phyloP scores from a whole-genome alignment of 2,113 vertebrate species.

The Oxygymnocypris stewartii region DNA sequence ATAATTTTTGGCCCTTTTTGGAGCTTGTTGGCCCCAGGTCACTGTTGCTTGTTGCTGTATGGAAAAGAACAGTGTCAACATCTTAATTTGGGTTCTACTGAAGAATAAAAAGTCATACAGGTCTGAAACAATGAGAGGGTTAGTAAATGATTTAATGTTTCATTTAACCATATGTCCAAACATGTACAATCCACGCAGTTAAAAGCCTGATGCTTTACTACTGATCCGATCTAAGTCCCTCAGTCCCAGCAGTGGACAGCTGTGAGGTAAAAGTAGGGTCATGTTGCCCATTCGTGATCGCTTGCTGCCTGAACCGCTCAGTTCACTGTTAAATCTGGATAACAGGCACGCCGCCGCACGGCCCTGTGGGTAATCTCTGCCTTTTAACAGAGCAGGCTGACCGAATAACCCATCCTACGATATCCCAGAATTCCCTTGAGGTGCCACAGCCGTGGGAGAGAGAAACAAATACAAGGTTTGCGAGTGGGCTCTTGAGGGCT shows the following conservation, averaged over 20 bases:
- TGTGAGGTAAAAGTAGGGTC: conserved; percentile 28
- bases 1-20: background rate
- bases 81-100: background rate
- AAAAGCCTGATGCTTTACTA: background rate
- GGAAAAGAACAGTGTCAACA: background rate
- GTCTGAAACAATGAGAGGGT: background rate
- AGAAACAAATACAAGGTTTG: conserved; percentile 16
- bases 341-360: conserved; percentile 19
- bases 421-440: conserved; percentile 33
- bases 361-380: conserved; percentile 39
- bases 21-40: background rate
- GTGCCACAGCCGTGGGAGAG: conserved; percentile 4
- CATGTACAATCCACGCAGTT: conserved; percentile 16
- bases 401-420: conserved; percentile 25
- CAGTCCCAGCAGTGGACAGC: conserved; percentile 7
- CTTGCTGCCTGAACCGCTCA: background rate
- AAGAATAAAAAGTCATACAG: background rate
- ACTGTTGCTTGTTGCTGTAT: background rate
- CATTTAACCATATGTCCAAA: conserved; percentile 10
- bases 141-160: background rate
- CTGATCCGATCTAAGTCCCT: background rate
- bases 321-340: conserved; percentile 13
- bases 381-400: conserved; percentile 35
- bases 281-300: background rate
- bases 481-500: conserved; percentile 23